These are phyloP conservation scores for Ambastaia sidthimunki DNA, from an alignment of 2,797 vertebrate species.

Conservation along the genomic window DNA sequence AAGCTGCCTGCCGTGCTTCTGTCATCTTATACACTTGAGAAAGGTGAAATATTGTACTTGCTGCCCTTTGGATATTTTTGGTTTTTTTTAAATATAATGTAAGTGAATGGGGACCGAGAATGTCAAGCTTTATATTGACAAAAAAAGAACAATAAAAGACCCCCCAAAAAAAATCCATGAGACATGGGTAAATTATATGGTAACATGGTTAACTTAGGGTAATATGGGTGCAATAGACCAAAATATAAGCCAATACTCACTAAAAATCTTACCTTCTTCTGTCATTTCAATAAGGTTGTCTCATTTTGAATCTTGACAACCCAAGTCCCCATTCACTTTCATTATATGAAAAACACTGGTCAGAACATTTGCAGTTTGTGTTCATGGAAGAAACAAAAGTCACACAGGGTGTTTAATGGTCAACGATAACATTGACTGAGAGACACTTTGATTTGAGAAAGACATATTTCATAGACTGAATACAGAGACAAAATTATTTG, in stretches of 20 bases:
- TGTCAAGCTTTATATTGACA: neutral
- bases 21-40: neutral
- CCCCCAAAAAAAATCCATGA: too few relatives aligned
- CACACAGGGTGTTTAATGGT: neutral
- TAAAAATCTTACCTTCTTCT: neutral
- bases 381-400: neutral
- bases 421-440: neutral
- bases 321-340: neutral
- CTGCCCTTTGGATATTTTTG: neutral
- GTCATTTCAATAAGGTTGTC: too few relatives aligned
- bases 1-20: slow-evolving; percentile 2
- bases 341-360: neutral
- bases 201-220: neutral
- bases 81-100: neutral
- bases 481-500: neutral
- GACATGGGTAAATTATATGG: too few relatives aligned
- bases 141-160: neutral
- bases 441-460: neutral
- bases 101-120: neutral
- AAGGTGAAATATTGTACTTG: neutral
- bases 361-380: neutral
- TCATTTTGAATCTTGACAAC: neutral
- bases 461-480: neutral
- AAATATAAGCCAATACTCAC: neutral
- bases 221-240: too few relatives aligned